These are phyloP conservation scores for Lepilemur septentrionalis DNA, from an alignment of 2,797 vertebrate genomes.

Conservation along the genomic window DNA sequence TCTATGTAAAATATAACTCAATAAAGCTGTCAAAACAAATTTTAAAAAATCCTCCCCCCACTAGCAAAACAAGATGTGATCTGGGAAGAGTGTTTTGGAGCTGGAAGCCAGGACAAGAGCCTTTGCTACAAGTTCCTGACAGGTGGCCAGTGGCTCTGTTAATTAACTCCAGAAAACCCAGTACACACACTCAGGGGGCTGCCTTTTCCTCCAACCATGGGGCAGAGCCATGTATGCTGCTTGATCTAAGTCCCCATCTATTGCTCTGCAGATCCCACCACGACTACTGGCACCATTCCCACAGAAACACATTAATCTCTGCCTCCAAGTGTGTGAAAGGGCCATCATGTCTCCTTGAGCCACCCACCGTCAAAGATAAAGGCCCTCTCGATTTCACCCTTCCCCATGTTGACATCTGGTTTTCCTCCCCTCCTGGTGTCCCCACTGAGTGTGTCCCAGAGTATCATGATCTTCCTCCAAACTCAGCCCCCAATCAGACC, in stretches of 20 bases:
- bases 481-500: not conserved
- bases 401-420: not conserved
- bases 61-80: not conserved
- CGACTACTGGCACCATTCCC: not conserved
- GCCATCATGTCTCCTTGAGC: too few relatives aligned
- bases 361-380: not conserved
- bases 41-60: not conserved
- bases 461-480: not conserved
- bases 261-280: not conserved
- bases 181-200: not conserved
- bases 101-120: not conserved
- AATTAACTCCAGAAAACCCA: too few relatives aligned
- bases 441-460: not conserved
- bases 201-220: not conserved
- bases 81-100: not conserved
- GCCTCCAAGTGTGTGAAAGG: too few relatives aligned
- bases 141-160: not conserved
- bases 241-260: not conserved
- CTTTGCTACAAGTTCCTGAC: not conserved
- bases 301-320: not conserved
- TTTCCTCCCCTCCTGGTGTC: not conserved
- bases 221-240: fast-evolving
- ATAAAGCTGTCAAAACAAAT: not conserved
- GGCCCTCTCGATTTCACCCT: not conserved
- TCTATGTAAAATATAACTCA: not conserved